phyloP scores from a whole-genome alignment of 1,140 invertebrate genomes.

The Drosophila ercepeae region DNA sequence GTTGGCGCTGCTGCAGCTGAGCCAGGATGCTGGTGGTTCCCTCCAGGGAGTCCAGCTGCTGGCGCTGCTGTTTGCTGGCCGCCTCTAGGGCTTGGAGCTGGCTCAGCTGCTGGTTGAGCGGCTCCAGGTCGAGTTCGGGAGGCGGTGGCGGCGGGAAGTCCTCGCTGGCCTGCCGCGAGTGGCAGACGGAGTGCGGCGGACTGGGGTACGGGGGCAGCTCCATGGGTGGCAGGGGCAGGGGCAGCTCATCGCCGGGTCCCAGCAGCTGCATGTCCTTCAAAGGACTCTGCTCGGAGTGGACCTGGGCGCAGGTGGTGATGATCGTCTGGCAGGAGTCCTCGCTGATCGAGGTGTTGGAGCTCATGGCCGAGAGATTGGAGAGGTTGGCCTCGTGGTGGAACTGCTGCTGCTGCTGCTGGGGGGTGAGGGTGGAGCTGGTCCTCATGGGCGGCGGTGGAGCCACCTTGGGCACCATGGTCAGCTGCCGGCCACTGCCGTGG shows the following conservation, averaged over 20 bases:
- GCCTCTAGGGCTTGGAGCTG: slow-evolving; percentile 83
- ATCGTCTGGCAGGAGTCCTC: slow-evolving; percentile 91
- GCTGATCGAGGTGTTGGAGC: slow-evolving; percentile 92
- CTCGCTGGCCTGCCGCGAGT: slow-evolving; percentile 93
- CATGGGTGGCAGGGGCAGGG: slow-evolving; percentile 55
- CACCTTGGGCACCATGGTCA: slow-evolving; percentile 91
- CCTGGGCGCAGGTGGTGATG: slow-evolving; percentile 90
- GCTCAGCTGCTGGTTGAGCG: slow-evolving; percentile 85
- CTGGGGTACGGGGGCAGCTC: slow-evolving; percentile 92
- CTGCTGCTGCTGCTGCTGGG: slow-evolving; percentile 74
- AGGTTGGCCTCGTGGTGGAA: slow-evolving; percentile 83
- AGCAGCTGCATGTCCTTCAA: slow-evolving; percentile 84
- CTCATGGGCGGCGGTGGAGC: slow-evolving; percentile 93
- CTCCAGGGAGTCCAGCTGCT: slow-evolving; percentile 69
- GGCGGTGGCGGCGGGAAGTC: slow-evolving; percentile 95
- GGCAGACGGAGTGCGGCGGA: slow-evolving; percentile 88
- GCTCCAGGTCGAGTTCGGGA: slow-evolving; percentile 88
- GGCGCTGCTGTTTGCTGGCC: slow-evolving; percentile 76
- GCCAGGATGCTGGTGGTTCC: slow-evolving; percentile 86
- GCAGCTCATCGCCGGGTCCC: slow-evolving; percentile 19
- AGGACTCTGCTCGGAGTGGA: slow-evolving; percentile 91
- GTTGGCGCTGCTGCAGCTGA: slow-evolving; percentile 88
- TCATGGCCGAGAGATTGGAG: slow-evolving; percentile 82
- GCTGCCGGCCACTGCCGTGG: slow-evolving; percentile 91
- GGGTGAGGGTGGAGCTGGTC: slow-evolving; percentile 88